Base-by-base conservation (phyloP, 2,888 invertebrate species). In the Oscheius sp. region DNA sequence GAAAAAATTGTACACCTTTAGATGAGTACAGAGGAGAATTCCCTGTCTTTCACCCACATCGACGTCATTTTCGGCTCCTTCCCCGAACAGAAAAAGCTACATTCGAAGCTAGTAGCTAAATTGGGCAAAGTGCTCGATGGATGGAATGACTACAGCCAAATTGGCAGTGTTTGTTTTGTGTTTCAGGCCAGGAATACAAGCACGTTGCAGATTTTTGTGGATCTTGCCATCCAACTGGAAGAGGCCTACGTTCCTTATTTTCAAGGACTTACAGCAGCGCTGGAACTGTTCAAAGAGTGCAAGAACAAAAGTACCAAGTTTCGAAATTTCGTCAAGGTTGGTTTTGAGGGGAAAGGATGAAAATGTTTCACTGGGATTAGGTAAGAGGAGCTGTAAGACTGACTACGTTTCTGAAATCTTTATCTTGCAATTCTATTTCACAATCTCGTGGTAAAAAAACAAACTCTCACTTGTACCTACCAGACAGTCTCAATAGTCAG, bases 261-360 rank as follows among this genome's bases (percentile, higher is more conserved):
- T 29, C 74, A 74, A 58, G 42, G 68, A 7, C 48, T 74, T 11
- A 66, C 51, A 66, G 60, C 60, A 9, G 66, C 66, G 32, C 10
- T 68, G 33, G 74, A 74, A 68, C 55, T 50, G 32, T 74, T 74
- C 29, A 74, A 74, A 60, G 66, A 74, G 29, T 74, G 74, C 53
- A 68, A 68, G 48, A 37, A 55, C 4, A 65, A 60, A 11, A 74
- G 68, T 37, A 37, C 21, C 9, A 57, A 59, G 29, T 74, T 74
- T 48, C n/a, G 68, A 13, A 29, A 59, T 5, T 74, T 21, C 33
- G 47, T 74, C 10, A 48, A 68, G 50, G 74, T 74, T n/a, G 9
- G 59, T 11, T 21, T 21, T 21, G 21, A 21, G 21, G 21, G 21
- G 21, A 21, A 21, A 0, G 21, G 21, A 0, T 21, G 21, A 21